phyloP scores from a whole-genome alignment of 1,140 invertebrate genomes.

The Calephelis virginiensis region DNA sequence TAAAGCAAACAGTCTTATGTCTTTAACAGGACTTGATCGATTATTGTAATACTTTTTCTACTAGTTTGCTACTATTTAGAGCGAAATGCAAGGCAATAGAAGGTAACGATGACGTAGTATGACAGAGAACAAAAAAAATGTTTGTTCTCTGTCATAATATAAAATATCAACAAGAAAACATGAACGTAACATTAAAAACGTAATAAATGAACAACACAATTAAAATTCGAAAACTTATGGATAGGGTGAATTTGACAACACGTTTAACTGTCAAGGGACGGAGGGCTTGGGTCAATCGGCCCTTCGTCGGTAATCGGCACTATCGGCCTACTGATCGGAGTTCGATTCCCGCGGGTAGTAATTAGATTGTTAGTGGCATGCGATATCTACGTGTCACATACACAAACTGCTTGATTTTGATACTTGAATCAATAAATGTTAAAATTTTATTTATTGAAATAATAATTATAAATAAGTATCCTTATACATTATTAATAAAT shows the following conservation, averaged over 20 bases:
- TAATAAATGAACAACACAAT: background rate
- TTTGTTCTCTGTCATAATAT: too few species aligned
- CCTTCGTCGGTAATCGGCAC: conserved; percentile 46
- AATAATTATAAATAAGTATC: background rate
- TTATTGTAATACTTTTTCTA: too few species aligned
- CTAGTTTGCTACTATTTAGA: too few species aligned
- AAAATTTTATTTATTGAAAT: background rate
- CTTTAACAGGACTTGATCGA: too few species aligned
- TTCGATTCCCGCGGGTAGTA: conserved; percentile 73
- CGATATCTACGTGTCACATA: conserved; percentile 64
- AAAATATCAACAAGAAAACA: background rate
- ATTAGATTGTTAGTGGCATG: conserved; percentile 77
- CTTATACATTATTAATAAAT: too few species aligned
- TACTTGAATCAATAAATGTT: conserved; percentile 36
- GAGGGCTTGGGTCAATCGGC: conserved; percentile 49
- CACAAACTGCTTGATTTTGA: conserved; percentile 39
- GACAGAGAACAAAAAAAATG: too few species aligned
- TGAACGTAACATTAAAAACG: background rate
- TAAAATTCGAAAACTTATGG: conserved; percentile 25
- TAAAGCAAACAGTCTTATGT: too few species aligned
- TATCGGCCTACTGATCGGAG: conserved; percentile 62
- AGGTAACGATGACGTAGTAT: too few species aligned
- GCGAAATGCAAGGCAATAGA: too few species aligned
- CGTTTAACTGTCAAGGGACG: conserved; percentile 25
- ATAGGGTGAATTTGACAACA: conserved; percentile 29